Percentiles rank a stretch among this genome's conserved stretches.
These are phyloP conservation scores for Drosophila borborema DNA, from an alignment of 2,888 invertebrate species.

Conservation along the genomic window DNA sequence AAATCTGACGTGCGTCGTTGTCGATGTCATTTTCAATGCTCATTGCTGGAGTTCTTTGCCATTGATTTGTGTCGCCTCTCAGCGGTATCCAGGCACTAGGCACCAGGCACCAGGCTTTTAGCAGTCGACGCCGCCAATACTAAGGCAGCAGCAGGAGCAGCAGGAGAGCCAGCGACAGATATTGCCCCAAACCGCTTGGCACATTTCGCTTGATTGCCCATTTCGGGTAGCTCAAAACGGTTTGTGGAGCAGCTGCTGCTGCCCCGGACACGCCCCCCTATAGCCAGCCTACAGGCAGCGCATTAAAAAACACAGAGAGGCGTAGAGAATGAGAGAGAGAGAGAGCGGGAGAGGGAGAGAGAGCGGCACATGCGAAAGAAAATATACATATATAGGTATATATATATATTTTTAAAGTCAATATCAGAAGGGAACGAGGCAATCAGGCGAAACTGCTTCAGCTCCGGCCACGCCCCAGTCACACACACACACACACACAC, in stretches of 20 bases:
- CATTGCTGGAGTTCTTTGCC: constrained; percentile 60
- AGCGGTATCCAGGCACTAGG: constrained; percentile 21
- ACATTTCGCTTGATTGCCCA: constrained; percentile 76
- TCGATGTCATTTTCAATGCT: constrained; percentile 59
- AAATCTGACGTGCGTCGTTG: constrained; percentile 63
- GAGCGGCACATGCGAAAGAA: constrained; percentile 7
- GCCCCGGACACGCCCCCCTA: constrained; percentile 31
- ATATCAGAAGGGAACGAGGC: constrained; percentile 40
- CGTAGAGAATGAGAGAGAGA: not conserved
- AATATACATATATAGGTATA: constrained; percentile 7
- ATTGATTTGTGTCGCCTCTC: constrained; percentile 62
- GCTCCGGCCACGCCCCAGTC: constrained; percentile 44
- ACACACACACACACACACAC: constrained; percentile 19
- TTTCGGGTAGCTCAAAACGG: constrained; percentile 60
- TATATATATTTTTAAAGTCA: constrained; percentile 47
- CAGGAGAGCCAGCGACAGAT: constrained; percentile 32
- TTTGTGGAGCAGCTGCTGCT: constrained; percentile 30
- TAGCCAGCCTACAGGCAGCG: constrained; percentile 41
- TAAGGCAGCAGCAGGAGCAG: constrained; percentile 5
- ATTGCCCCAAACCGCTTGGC: constrained; percentile 56
- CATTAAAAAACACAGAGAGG: constrained; percentile 57
- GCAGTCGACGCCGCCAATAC: constrained; percentile 3
- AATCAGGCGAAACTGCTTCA: constrained; percentile 62
- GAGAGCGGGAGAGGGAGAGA: not conserved
- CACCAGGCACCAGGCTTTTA: not conserved